Base-by-base conservation (phyloP, 2,113 vertebrate genomes). In the Lutjanus erythropterus region DNA sequence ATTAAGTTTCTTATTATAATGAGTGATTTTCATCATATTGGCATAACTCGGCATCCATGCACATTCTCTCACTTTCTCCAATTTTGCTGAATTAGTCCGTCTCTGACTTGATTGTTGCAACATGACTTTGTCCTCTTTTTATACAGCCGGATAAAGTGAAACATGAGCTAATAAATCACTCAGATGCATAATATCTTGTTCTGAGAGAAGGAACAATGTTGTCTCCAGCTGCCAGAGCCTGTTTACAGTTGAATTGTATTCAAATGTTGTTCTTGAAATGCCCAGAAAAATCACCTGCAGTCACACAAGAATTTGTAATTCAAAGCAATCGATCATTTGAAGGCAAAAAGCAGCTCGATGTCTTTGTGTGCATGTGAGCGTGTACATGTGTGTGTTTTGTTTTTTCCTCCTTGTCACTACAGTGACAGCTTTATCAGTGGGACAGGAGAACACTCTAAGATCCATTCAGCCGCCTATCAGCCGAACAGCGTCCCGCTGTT, bases 241-340 rank as follows among this genome's bases (percentile, higher is more conserved):
- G 46, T 60, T 71, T 47, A 73, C 70, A 73, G 14, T 50, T 65
- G 47, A 81, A 46, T 37, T 86, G 46, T 75, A 91, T 90, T 91
- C 86, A 93, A 93, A 93, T 88, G 15, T 59, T 86, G 72, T 67
- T 87, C 72, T 83, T 81, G 62, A 86, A 71, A 74, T 75, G 67
- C 46, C 78, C 29, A 6, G 15, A n/a, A 49, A 76, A 68, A 42
- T 49, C 0, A 1, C 61, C 42, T 58, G 18, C 37, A 81, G 71
- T 41, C 72, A 53, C 74, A 67, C 35, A 14, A 66, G 41, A 64
- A 88, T 90, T 80, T 90, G 91, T 71, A 65, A 93, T 90, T 89
- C 89, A 85, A 84, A 91, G 71, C 65, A 49, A 86, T 90, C 56
- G 12, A 80, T 89, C 83, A 86, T 83, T 64, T 55, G 39, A 11